These are phyloP conservation scores for Xylocampa areola DNA, from an alignment of 2,888 invertebrate genomes.

Conservation along the genomic window DNA sequence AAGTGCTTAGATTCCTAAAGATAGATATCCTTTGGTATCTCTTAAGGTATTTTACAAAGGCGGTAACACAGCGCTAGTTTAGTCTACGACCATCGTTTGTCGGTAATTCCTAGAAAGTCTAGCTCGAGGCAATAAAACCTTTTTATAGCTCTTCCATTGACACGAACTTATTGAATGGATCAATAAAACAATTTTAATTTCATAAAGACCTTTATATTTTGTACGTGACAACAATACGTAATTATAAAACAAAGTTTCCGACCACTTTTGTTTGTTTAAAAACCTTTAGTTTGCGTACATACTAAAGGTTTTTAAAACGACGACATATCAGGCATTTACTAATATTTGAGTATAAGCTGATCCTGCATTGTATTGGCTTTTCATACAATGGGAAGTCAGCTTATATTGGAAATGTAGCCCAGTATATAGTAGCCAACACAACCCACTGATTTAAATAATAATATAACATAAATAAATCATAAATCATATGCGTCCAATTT, in stretches of 20 bases:
- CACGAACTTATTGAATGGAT: slow-evolving; percentile 21
- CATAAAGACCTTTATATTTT: slow-evolving; percentile 13
- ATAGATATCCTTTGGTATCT: too few relatives aligned
- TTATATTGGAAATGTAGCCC: too few relatives aligned
- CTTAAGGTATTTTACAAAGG: slow-evolving; percentile 13
- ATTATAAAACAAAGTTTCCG: slow-evolving; percentile 19
- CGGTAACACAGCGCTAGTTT: background rate
- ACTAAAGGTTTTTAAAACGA: too few relatives aligned
- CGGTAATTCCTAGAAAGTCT: slow-evolving; percentile 16
- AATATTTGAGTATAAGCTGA: too few relatives aligned
- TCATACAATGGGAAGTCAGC: too few relatives aligned
- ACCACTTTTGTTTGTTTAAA: background rate
- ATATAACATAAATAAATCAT: too few relatives aligned
- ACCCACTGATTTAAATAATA: too few relatives aligned
- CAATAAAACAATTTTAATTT: slow-evolving; percentile 32
- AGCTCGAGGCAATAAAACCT: slow-evolving; percentile 18
- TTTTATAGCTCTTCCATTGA: slow-evolving; percentile 25
- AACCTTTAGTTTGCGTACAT: background rate
- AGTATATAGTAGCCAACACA: too few relatives aligned
- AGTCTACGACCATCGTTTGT: slow-evolving; percentile 2
- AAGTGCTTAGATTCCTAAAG: too few relatives aligned
- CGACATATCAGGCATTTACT: too few relatives aligned
- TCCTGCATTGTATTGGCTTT: too few relatives aligned
- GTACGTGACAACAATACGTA: slow-evolving; percentile 11
- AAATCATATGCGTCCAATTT: too few relatives aligned